These are phyloP conservation scores for Calliopsis andreniformis DNA, from an alignment of 1,140 invertebrate species.

Conservation along the genomic window DNA sequence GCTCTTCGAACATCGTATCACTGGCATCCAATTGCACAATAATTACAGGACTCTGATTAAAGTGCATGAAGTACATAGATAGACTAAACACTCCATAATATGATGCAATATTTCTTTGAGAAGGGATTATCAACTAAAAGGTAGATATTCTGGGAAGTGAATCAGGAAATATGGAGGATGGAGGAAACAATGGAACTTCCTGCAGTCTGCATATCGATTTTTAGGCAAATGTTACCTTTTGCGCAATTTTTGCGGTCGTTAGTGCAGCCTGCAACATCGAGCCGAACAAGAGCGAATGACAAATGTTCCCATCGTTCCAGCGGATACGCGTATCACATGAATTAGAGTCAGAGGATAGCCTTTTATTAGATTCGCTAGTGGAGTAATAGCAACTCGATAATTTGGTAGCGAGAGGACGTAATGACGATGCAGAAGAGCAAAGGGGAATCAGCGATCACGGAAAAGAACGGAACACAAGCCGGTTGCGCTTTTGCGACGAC, in stretches of 20 bases:
- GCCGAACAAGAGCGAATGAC: slow-evolving; percentile 25
- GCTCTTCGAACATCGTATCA: too few species aligned
- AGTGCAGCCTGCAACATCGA: background rate
- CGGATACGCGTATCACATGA: slow-evolving; percentile 64
- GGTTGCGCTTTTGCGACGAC: slow-evolving; percentile 57
- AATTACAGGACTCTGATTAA: too few species aligned
- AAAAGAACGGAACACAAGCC: slow-evolving; percentile 49
- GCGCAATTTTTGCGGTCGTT: background rate
- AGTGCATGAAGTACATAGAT: too few species aligned
- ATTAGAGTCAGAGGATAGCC: slow-evolving; percentile 55
- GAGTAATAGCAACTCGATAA: slow-evolving; percentile 62
- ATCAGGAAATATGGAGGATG: too few species aligned
- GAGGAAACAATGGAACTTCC: too few species aligned
- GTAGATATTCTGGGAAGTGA: too few species aligned
- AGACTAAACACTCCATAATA: too few species aligned
- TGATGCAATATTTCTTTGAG: too few species aligned
- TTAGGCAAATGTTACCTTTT: background rate
- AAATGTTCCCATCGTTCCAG: slow-evolving; percentile 57
- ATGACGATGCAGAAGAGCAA: slow-evolving; percentile 36
- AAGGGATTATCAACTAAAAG: too few species aligned
- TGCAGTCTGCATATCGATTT: background rate
- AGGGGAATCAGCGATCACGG: slow-evolving; percentile 20
- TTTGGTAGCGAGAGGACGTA: slow-evolving; percentile 52
- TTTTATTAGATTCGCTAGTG: slow-evolving; percentile 68
- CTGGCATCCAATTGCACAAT: too few species aligned